phyloP scores from a whole-genome alignment of 1,140 invertebrate species.

The Hetaerina americana region DNA sequence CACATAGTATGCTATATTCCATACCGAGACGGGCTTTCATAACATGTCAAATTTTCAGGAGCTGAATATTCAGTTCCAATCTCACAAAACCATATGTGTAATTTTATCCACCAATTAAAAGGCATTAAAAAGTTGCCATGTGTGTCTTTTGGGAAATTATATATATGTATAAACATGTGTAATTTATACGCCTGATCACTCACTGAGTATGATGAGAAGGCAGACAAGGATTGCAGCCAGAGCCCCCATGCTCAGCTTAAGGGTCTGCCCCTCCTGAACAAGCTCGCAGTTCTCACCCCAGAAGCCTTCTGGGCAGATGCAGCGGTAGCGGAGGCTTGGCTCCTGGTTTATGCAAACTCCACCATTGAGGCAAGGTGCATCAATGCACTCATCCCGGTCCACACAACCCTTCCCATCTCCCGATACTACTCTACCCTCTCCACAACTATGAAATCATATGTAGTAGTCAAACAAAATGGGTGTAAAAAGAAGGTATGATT shows the following conservation, averaged over 20 bases:
- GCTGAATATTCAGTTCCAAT: too few relatives aligned
- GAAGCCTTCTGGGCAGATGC: conserved; percentile 79
- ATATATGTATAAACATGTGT: too few relatives aligned
- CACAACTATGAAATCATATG: conserved; percentile 79
- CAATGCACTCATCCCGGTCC: conserved; percentile 88
- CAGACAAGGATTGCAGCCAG: conserved; percentile 86
- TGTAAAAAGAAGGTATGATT: too few relatives aligned
- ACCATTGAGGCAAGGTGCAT: conserved; percentile 81
- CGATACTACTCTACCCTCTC: conserved; percentile 76
- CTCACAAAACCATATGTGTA: too few relatives aligned
- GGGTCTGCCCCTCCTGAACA: conserved; percentile 79
- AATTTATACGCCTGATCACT: too few relatives aligned
- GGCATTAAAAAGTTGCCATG: too few relatives aligned
- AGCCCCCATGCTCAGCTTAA: conserved; percentile 87
- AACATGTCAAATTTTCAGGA: too few relatives aligned
- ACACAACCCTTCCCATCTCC: conserved; percentile 79
- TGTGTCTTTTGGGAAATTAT: too few relatives aligned
- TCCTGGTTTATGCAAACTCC: conserved; percentile 81
- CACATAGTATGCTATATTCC: too few relatives aligned
- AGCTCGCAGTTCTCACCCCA: conserved; percentile 89
- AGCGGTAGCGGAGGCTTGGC: conserved; percentile 65
- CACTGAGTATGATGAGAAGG: conserved; percentile 87
- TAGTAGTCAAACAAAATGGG: too few relatives aligned
- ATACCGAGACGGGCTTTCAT: too few relatives aligned
- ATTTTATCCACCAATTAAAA: too few relatives aligned